Percentiles rank a stretch among this genome's conserved stretches.
phyloP scores from a whole-genome alignment of 2,113 vertebrate species.

The Pithys albifrons region DNA sequence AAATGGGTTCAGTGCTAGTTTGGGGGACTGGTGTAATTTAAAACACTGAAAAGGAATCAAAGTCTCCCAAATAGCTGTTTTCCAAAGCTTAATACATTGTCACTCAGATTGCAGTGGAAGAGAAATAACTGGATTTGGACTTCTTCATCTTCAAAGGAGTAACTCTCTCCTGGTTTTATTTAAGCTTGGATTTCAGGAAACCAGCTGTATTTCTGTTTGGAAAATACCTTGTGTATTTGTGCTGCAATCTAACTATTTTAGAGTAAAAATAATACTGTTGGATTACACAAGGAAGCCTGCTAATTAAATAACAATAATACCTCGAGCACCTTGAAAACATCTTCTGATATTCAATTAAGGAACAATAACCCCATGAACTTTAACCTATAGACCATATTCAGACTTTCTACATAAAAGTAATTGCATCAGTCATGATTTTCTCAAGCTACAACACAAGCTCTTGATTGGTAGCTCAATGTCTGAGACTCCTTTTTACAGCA shows the following conservation, averaged over 20 bases:
- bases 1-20: neutral
- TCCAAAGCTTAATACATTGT: neutral
- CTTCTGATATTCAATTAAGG: slow-evolving; percentile 67
- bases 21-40: neutral
- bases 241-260: slow-evolving; percentile 5
- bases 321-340: slow-evolving; percentile 61
- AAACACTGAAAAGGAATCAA: neutral
- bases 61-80: neutral
- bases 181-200: slow-evolving; percentile 12
- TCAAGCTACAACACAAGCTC: slow-evolving; percentile 57
- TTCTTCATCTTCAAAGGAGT: slow-evolving; percentile 13
- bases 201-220: slow-evolving; percentile 15
- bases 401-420: slow-evolving; percentile 67
- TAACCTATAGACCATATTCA: slow-evolving; percentile 65
- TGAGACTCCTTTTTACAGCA: slow-evolving; percentile 60
- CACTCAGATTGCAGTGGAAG: neutral
- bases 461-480: slow-evolving; percentile 61
- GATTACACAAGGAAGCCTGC: slow-evolving; percentile 21
- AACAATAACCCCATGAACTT: slow-evolving; percentile 57
- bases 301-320: slow-evolving; percentile 64
- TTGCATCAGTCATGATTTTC: slow-evolving; percentile 72
- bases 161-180: neutral
- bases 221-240: slow-evolving; percentile 32
- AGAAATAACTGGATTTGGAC: neutral
- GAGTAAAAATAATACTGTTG: slow-evolving; percentile 36